A percentile compares a stretch with the other conserved stretches of the same genome.
Conservation (phyloP, 2,888 invertebrate genomes). For the Tineola bisselliella region DNA sequence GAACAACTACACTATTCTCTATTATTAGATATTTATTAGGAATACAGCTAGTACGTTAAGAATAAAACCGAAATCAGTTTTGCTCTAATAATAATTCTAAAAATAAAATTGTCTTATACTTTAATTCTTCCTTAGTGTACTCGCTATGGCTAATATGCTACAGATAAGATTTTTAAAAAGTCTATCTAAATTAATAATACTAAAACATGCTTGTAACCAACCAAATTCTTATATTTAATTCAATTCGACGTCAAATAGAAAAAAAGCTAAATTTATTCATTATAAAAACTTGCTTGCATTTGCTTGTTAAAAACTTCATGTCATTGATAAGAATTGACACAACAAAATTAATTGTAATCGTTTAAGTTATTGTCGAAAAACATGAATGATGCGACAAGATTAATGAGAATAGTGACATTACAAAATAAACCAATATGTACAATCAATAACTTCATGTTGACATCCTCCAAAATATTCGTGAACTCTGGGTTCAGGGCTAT, state of each 20-base stretch:
- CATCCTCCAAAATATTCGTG: conserved; percentile 3
- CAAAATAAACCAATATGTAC: conserved; percentile 4
- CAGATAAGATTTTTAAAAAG: too few species aligned
- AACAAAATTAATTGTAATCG: conserved; percentile 11
- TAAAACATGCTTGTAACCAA: too few species aligned
- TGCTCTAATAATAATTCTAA: too few species aligned
- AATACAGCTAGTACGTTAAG: too few species aligned
- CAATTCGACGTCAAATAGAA: too few species aligned
- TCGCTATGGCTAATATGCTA: too few species aligned
- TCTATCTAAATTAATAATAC: too few species aligned
- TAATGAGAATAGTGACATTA: conserved; percentile 2
- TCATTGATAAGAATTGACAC: conserved; percentile 9
- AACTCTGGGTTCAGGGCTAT: conserved; percentile 7
- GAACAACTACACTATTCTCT: neutral
- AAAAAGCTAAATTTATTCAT: too few species aligned
- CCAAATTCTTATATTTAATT: too few species aligned
- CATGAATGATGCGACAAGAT: conserved; percentile 9
- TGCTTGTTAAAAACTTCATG: neutral
- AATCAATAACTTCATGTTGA: conserved; percentile 4
- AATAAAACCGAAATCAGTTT: too few species aligned
- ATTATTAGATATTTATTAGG: neutral
- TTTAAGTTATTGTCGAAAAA: conserved; percentile 10
- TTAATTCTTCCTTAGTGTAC: too few species aligned
- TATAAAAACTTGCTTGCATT: neutral
- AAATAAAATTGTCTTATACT: too few species aligned